Base-by-base conservation (phyloP, 2,113 vertebrate species). In the Grus americana region DNA sequence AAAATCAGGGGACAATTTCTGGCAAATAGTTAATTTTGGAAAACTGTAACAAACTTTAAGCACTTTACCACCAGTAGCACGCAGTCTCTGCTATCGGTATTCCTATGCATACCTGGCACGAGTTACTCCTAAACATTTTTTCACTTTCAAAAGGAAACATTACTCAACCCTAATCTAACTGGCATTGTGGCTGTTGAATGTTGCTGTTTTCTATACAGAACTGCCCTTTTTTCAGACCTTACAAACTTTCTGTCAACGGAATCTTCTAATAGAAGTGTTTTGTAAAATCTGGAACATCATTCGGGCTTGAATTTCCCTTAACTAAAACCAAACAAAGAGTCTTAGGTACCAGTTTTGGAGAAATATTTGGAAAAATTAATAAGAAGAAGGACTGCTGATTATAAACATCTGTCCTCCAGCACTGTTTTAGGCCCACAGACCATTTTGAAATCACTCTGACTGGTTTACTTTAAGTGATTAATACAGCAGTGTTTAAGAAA, bases 381-480 rank as follows among this genome's bases (percentile, higher is more conserved):
- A 59, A 2, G 34, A 19, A 88, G 36, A 19, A 88, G 34, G 3
- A 59, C 19, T 72, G 10, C 3, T 86, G 47, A 91, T 94, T 84
- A 71, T 75, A 95, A 95, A 95, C 76, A 90, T 93, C 57, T 96
- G 91, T 95, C 73, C 24, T 84, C 67, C 36, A 80, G 16, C 22
- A 79, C 19, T 15, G 8, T 44, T 74, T 82, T 58, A 92, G 42
- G 20, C 7, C 40, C n/a, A 80, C 12, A 81, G 62, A 59, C 14
- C 17, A 14, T 90, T 85, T 52, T 83, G 59, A 91, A 96, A 74
- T 80, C n/a, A 21, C 21, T 90, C 32, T 46, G 40, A 36, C 17
- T 62, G 21, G 62, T 79, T 96, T 92, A 87, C 62, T 92, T 91
- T 62, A 70, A 81, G 26, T 85, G 68, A 87, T 74, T 83, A 96